Evolutionary conservation across 2,113 vertebrate species (phyloP), one percentile per base, ranked within the genome.

Genomic region (Centrocercus urophasianus): DNA sequence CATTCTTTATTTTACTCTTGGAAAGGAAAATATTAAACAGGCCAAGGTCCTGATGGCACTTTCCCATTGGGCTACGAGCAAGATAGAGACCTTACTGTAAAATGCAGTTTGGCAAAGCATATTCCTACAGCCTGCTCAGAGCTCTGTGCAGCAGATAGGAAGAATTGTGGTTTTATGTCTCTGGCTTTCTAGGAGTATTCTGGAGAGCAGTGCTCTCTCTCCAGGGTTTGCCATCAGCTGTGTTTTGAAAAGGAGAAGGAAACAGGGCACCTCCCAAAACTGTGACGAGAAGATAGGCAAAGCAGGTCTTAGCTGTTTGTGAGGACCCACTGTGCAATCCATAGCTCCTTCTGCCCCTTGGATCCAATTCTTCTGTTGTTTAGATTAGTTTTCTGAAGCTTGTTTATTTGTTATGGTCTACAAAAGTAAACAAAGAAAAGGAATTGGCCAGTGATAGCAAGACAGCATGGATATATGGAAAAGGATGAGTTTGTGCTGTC

Each of bases 21-120:
- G 71, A 86, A 89, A 70, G 30, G 57, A 34, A 63, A 63, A 67
- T 16, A n/a, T 56, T 27, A n/a, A 72, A 40, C 3, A 74, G 25
- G 36, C 56, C 7, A n/a, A 43, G 36, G 13, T 63, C 21, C 38
- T 87, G 18, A 19, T 60, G 54, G n/a, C 30, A 42, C 75, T 80
- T 89, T 80, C 18, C 8, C 2, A 1, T 36, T 72, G 76, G 43
- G 13, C 61, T 77, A 64, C 52, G 30, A 14, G 30, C 30, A 75
- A 47, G 38, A 57, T 47, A 8, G 20, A 66, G 17, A 13, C 28
- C 43, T 71, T 52, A 36, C 36, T 13, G 2, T 64, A 67, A 88
- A 83, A 75, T 36, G 52, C 0, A 0, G 5, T 10, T 54, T 32
- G 65, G n/a, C 32, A 47, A 38, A 40, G 15, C 18, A 17, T 34